A percentile compares a stretch with the other conserved stretches of the same genome.
These are phyloP conservation scores for Xestoiulus laeticollis DNA, from an alignment of 2,888 invertebrate species.

Conservation along the genomic window DNA sequence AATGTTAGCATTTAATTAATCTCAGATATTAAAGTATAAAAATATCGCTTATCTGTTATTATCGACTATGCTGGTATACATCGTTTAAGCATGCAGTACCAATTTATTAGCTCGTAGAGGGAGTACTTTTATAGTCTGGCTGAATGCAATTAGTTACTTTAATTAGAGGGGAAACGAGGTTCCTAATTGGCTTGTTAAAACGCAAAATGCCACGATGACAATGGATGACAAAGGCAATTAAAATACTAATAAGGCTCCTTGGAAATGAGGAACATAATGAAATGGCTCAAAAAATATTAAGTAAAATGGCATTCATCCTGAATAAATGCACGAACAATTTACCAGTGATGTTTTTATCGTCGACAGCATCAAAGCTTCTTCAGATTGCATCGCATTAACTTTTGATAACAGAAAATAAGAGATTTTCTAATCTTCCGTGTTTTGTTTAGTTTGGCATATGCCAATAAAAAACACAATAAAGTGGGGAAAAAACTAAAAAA, in stretches of 20 bases:
- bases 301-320: neutral
- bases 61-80: neutral
- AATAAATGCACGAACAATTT: neutral
- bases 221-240: slow-evolving; percentile 9
- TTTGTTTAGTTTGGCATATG: too few species aligned
- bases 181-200: slow-evolving; percentile 9
- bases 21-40: neutral
- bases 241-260: neutral
- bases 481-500: too few species aligned
- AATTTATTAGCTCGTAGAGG: neutral
- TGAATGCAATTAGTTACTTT: slow-evolving; percentile 9
- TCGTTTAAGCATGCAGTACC: neutral
- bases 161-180: neutral
- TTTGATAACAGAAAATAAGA: neutral
- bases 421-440: neutral
- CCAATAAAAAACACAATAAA: too few species aligned
- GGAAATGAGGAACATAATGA: neutral
- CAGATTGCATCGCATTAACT: neutral
- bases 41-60: neutral
- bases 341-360: neutral
- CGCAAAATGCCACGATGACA: neutral
- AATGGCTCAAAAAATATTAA: neutral
- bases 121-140: neutral
- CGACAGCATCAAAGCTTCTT: neutral
- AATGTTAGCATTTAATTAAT: slow-evolving; percentile 1